Conservation (phyloP, 1,140 invertebrate species). For the Cherax quadricarinatus region DNA sequence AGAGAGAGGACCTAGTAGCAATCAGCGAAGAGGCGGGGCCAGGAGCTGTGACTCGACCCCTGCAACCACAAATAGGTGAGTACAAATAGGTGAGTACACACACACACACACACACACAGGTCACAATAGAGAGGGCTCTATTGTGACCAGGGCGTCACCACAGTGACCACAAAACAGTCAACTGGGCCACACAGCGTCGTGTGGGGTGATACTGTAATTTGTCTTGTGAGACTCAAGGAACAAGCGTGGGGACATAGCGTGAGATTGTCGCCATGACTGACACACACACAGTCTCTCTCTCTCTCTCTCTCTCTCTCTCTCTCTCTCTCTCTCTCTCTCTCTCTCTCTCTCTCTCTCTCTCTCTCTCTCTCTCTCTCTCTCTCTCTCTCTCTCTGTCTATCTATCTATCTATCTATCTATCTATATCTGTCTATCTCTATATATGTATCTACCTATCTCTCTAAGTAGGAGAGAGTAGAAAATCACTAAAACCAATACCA, state of each 20-base stretch:
- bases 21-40: too few species aligned
- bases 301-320: constrained; percentile 11
- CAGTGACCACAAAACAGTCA: background rate
- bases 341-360: constrained; percentile 11
- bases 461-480: too few species aligned
- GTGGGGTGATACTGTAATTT: background rate
- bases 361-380: background rate
- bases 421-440: background rate
- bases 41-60: too few species aligned
- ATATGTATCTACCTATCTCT: background rate
- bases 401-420: background rate
- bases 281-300: background rate
- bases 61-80: too few species aligned
- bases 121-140: background rate
- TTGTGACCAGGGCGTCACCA: background rate
- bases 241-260: background rate
- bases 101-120: background rate
- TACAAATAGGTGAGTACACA: background rate
- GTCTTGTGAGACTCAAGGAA: background rate
- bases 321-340: background rate
- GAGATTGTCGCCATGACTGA: background rate
- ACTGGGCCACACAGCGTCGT: background rate
- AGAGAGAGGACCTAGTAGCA: too few species aligned
- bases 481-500: too few species aligned
- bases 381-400: background rate